phyloP scores from a whole-genome alignment of 2,113 vertebrate genomes.

The Sprattus sprattus region DNA sequence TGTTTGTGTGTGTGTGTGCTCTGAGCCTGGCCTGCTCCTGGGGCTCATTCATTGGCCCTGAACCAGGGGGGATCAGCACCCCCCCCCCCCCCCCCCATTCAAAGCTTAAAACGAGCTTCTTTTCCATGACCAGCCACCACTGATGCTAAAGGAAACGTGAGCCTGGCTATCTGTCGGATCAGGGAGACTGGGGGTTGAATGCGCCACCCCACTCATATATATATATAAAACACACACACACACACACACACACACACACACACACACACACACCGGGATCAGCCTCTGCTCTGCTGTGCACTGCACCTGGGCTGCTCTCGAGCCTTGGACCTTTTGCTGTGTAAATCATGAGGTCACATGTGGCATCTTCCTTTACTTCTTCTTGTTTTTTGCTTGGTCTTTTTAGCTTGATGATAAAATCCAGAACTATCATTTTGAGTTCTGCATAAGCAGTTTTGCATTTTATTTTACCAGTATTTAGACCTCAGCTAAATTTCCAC shows the following conservation, averaged over 20 bases:
- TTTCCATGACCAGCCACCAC: not conserved
- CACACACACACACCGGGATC: not conserved
- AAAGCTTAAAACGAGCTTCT: not conserved
- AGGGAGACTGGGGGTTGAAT: not conserved
- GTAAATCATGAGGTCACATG: not conserved
- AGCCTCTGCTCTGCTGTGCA: not conserved
- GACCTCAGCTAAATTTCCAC: not conserved
- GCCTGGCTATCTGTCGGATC: not conserved
- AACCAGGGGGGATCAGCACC: not conserved
- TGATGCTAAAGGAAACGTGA: not conserved
- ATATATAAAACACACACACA: too few species aligned
- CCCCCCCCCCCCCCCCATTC: not conserved
- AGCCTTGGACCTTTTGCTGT: too few species aligned
- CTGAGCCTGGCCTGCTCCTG: not conserved
- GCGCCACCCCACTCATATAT: too few species aligned
- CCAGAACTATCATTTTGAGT: constrained; percentile 29
- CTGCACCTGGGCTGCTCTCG: not conserved
- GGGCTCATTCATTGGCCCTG: not conserved
- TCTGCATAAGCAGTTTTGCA: constrained; percentile 18
- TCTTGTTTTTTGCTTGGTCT: constrained; percentile 33
- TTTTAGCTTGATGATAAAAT: constrained; percentile 47
- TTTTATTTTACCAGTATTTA: constrained; percentile 39
- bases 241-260: too few species aligned
- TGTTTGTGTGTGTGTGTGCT: too few species aligned
- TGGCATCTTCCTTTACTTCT: not conserved